phyloP scores from a whole-genome alignment of 2,113 vertebrate genomes.

The Vulpes lagopus region DNA sequence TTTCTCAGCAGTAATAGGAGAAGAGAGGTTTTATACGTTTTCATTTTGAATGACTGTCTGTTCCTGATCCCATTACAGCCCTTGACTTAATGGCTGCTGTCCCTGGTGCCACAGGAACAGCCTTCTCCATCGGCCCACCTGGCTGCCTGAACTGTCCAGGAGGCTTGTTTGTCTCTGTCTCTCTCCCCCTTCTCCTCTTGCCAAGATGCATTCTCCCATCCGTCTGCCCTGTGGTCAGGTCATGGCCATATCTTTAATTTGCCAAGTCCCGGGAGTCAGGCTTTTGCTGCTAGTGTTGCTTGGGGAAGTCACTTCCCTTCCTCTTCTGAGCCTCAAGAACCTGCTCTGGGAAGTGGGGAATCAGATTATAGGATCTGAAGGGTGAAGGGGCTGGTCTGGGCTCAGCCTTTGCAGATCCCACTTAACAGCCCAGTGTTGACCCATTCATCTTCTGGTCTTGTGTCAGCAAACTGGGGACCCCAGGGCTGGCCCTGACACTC shows the following conservation, averaged over 20 bases:
- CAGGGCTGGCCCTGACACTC: neutral
- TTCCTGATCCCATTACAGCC: conserved; percentile 72
- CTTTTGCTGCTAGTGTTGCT: neutral
- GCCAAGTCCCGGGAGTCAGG: neutral
- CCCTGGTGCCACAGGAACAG: neutral
- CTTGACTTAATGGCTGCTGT: conserved; percentile 61
- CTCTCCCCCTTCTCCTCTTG: neutral
- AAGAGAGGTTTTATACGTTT: conserved; percentile 78
- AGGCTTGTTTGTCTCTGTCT: neutral
- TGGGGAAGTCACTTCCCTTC: conserved; percentile 9
- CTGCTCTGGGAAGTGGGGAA: neutral
- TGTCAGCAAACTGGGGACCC: neutral
- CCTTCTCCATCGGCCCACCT: conserved; percentile 17
- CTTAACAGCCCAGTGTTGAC: neutral
- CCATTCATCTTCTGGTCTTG: neutral
- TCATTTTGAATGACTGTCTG: conserved; percentile 75
- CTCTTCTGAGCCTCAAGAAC: neutral
- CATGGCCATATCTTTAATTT: neutral
- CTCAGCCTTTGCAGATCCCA: neutral
- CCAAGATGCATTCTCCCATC: neutral
- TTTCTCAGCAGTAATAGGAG: conserved; percentile 73
- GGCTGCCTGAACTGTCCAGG: conserved; percentile 18
- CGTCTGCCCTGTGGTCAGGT: neutral
- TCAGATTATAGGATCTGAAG: neutral
- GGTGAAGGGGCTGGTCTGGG: neutral